A percentile compares a stretch with the other conserved stretches of the same genome.
Evolutionary conservation across 2,113 vertebrate species (phyloP).

Genomic region (Cardinalis cardinalis): DNA sequence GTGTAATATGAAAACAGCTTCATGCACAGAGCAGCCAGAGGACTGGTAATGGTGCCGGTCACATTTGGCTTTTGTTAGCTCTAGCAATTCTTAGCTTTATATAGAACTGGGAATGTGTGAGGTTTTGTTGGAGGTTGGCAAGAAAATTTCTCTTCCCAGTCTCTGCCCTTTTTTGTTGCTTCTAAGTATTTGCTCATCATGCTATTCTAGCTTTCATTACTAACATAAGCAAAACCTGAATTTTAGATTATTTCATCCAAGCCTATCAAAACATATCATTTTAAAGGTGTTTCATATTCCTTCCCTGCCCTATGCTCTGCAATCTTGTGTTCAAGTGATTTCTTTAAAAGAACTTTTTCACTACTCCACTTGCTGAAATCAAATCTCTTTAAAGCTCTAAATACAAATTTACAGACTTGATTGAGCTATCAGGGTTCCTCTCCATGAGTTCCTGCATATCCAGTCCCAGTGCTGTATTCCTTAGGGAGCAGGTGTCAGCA

Average conservation of each 20-base stretch:
- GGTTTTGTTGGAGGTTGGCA: background rate
- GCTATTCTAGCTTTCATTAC: background rate
- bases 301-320: background rate
- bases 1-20: background rate
- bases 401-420: background rate
- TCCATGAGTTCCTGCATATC: background rate
- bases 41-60: background rate
- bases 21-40: background rate
- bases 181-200: background rate
- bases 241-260: background rate
- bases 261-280: background rate
- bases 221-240: background rate
- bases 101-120: background rate
- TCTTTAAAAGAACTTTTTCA: background rate
- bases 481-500: rapidly evolving
- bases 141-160: background rate
- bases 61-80: constrained; percentile 22
- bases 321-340: background rate
- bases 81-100: background rate
- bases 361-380: background rate
- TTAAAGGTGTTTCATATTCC: background rate
- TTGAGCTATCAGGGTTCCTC: background rate
- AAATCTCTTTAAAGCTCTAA: background rate
- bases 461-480: background rate
- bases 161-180: background rate